Evolutionary conservation across 2,888 invertebrate genomes (phyloP).

Genomic region (Melieria crassipennis): DNA sequence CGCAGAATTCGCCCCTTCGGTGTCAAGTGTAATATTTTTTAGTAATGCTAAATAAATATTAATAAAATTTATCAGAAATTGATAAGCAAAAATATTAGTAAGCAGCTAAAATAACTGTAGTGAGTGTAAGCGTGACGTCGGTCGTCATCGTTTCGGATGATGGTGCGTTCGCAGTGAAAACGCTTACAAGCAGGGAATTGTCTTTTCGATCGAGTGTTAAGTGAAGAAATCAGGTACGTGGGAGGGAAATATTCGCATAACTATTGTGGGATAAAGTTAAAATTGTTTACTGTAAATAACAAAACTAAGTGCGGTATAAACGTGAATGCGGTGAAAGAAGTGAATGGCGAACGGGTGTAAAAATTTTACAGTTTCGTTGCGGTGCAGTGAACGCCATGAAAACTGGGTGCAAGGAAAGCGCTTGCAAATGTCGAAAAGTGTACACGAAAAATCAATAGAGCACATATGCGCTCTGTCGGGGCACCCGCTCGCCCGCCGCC

Average conservation of each 20-base stretch:
- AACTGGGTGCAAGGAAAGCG: too few relatives aligned
- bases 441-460: too few relatives aligned
- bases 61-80: conserved; percentile 23
- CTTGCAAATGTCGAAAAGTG: too few relatives aligned
- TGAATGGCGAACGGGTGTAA: too few relatives aligned
- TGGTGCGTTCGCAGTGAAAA: conserved; percentile 10
- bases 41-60: conserved; percentile 25
- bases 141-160: not conserved
- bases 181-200: conserved; percentile 9
- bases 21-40: conserved; percentile 22
- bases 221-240: conserved; percentile 13
- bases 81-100: conserved; percentile 20
- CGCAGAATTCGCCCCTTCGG: conserved; percentile 17
- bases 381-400: too few relatives aligned
- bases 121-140: too few relatives aligned
- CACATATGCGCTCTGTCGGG: too few relatives aligned
- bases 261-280: not conserved
- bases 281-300: too few relatives aligned
- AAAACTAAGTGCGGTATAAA: too few relatives aligned
- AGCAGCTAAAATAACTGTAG: conserved; percentile 1
- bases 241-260: not conserved
- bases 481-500: too few relatives aligned
- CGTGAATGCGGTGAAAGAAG: too few relatives aligned
- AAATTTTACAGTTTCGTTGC: too few relatives aligned
- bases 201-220: conserved; percentile 10